Base-by-base conservation (phyloP, 2,113 vertebrate genomes). In the Xiphophorus couchianus region DNA sequence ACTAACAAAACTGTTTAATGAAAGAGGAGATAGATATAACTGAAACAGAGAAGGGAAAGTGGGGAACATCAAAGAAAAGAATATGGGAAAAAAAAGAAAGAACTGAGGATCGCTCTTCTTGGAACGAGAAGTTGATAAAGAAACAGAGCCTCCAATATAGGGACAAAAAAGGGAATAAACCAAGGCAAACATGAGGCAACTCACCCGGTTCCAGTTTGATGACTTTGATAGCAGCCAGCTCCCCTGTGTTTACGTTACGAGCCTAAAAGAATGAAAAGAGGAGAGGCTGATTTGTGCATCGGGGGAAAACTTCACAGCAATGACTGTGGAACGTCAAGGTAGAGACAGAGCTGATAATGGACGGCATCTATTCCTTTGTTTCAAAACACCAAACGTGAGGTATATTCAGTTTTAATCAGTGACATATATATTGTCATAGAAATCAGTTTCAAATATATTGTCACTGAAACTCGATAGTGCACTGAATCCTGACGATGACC, bases 131-230 rank as follows among this genome's bases (percentile, higher is more conserved):
- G 27, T 0, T 30, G 15, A 62, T 66, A 5, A 1, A 35, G 28
- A 64, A 63, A 48, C 7, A 27, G 5, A 67, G 25, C 35, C 28
- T 64, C 66, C 39, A 33, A 76, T 19, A 27, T 6, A 29, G 30
- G 1, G 1, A 69, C 39, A 60, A 7, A n/a, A 35, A 30, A 22
- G 30, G 19, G 44, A 17, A 44, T 25, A 60, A 33, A 35, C 9
- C 17, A 28, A 80, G 0, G 42, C 10, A 78, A 25, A 65, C 48
- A 62, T n/a, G 54, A 66, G 62, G 44, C 62, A 65, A 75, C 95
- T 96, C 94, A 99, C 97, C 97, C 91, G 97, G 97, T 93, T 99
- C 97, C 94, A 99, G 93, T 90, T 99, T 99, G 94, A 99, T 98
- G 91, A 99, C 97, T 96, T 99, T 98, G 94, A 98, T 98, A 80